Evolutionary conservation across 2,888 invertebrate genomes (phyloP).

Genomic region (Antitype chi): DNA sequence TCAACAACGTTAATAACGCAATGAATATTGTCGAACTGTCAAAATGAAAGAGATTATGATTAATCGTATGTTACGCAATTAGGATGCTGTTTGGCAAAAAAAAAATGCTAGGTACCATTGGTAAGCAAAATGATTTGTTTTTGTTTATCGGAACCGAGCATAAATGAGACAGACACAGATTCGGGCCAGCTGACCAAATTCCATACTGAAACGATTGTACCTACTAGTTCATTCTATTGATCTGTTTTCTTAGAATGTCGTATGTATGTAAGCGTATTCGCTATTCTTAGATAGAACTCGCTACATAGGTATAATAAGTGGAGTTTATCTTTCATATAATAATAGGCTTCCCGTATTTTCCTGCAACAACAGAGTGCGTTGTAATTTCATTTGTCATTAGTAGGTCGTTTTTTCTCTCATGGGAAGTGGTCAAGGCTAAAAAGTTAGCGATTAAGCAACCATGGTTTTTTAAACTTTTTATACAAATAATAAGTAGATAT

Average conservation of each 20-base stretch:
- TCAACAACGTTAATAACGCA: too few species aligned
- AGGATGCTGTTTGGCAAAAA: too few species aligned
- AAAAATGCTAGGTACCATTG: too few species aligned
- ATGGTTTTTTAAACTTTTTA: too few species aligned
- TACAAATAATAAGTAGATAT: too few species aligned
- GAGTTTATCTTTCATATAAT: not conserved
- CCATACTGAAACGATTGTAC: not conserved
- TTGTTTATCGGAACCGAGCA: not conserved
- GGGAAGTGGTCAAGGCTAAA: not conserved
- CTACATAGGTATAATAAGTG: not conserved
- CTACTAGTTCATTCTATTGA: slow-evolving; percentile 12
- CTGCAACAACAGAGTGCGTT: not conserved
- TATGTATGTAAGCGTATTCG: not conserved
- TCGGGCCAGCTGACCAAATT: slow-evolving; percentile 14
- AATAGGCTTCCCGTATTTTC: slow-evolving; percentile 16
- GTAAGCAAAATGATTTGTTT: too few species aligned
- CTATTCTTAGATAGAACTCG: slow-evolving; percentile 19
- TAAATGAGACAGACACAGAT: not conserved
- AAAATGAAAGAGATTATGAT: too few species aligned
- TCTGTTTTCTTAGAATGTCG: slow-evolving; percentile 11
- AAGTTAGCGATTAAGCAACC: not conserved
- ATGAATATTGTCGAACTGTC: too few species aligned
- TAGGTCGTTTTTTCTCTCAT: slow-evolving; percentile 9
- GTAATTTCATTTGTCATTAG: slow-evolving; percentile 6
- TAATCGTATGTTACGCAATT: too few species aligned